A percentile compares a stretch with the other conserved stretches of the same genome.
phyloP scores from a whole-genome alignment of 2,797 vertebrate genomes.

The Ctenochaetus hawaiiensis region DNA sequence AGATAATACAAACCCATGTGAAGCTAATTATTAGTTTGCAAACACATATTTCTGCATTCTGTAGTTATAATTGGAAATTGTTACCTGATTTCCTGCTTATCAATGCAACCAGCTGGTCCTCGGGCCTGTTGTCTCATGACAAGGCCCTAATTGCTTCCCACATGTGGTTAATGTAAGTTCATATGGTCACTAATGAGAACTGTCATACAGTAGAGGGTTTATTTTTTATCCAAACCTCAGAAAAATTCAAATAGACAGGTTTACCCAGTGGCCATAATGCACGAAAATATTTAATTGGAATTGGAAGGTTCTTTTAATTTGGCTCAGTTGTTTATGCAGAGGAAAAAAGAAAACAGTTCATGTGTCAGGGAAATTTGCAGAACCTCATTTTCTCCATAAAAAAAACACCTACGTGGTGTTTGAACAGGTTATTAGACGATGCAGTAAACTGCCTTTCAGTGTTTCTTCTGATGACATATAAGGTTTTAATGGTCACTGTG shows the following conservation, averaged over 20 bases:
- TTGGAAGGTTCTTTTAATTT: constrained; percentile 31
- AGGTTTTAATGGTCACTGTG: neutral
- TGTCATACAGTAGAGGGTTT: constrained; percentile 81
- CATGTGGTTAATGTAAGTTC: constrained; percentile 90
- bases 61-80: constrained; percentile 82
- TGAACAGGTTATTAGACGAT: constrained; percentile 16
- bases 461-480: constrained; percentile 12
- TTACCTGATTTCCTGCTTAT: constrained; percentile 90
- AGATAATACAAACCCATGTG: constrained; percentile 71
- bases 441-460: neutral
- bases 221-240: constrained; percentile 65
- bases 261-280: constrained; percentile 43
- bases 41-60: constrained; percentile 84
- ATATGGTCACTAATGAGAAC: constrained; percentile 94
- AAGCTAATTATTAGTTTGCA: constrained; percentile 87
- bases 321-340: constrained; percentile 31
- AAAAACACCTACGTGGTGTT: neutral
- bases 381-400: constrained; percentile 1
- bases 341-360: neutral
- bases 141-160: constrained; percentile 90
- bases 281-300: constrained; percentile 56
- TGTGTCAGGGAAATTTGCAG: constrained; percentile 17
- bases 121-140: constrained; percentile 83
- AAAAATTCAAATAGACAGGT: constrained; percentile 60
- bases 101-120: constrained; percentile 89